Evolutionary conservation across 2,888 invertebrate species (phyloP), one percentile per base, ranked within the genome.

Genomic region (Rugalucina vietnamica): DNA sequence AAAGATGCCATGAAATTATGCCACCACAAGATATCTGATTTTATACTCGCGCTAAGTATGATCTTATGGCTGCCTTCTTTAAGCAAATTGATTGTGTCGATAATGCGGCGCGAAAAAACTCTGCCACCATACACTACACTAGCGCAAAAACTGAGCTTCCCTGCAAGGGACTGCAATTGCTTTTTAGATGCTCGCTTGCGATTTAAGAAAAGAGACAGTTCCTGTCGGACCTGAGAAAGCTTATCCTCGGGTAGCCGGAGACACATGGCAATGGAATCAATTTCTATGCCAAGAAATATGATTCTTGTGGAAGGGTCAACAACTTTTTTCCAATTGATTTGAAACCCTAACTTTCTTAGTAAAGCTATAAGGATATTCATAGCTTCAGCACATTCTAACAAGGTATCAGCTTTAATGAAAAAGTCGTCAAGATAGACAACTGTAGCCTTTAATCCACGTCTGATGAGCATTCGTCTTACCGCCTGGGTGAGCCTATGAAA

Each of bases 111-210:
- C n/a, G 78, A 73, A 69, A 60, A 75, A 21, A 79, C 83, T 76
- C 79, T 79, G 37, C 80, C 76, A 32, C 80, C 80, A 72, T 69
- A 65, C 14, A 84, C 69, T 43, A 81, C 84, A 29, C 75, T 69
- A 21, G 79, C 49, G n/a, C 72, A 79, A 79, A 79, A 79, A n/a
- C 72, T 76, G 18, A 83, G 50, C 39, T 49, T 79, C 24, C 83
- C 79, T 37, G 32, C 32, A 3, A 65, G 65, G 65, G 60, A 60
- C 18, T 60, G 60, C 60, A 60, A 60, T 21, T 60, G 60, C 34
- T 65, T 65, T 34, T 65, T 32, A 18, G 27, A 34, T 21, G 34
- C 65, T 1, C 65, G 32, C 24, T 65, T 34, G 65, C 27, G 34
- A 32, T 10, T 2, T 18, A 18, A 29, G 21, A 65, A 21, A 4